These are phyloP conservation scores for Takifugu ocellatus DNA, from an alignment of 2,797 vertebrate species.

Conservation along the genomic window DNA sequence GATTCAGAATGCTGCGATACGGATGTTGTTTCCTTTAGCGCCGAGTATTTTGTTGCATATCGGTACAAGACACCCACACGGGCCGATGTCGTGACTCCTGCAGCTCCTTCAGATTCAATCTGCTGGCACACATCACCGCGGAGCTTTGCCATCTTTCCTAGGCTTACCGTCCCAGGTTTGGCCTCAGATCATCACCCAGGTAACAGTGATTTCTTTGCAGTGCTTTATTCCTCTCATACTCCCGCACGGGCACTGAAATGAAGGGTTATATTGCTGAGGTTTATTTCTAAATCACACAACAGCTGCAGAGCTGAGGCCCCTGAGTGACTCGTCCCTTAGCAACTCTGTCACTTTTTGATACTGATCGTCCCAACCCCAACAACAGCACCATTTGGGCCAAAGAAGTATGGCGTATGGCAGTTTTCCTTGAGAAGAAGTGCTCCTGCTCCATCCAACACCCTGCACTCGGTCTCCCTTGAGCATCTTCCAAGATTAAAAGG, in stretches of 20 bases:
- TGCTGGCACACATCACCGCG: background rate
- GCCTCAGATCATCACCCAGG: slow-evolving; percentile 10
- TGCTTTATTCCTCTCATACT: background rate
- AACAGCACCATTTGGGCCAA: too few relatives aligned
- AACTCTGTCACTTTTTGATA: slow-evolving; percentile 46
- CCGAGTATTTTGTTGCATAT: too few relatives aligned
- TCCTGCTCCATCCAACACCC: slow-evolving; percentile 12
- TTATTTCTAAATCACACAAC: slow-evolving; percentile 22
- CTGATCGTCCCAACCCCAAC: slow-evolving; percentile 17
- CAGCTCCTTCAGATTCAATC: background rate
- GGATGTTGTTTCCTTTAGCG: slow-evolving; percentile 1
- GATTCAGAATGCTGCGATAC: slow-evolving; percentile 3
- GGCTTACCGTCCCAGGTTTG: too few relatives aligned
- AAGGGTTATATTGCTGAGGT: background rate
- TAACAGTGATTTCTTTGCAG: slow-evolving; percentile 1
- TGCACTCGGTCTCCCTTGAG: slow-evolving; percentile 5
- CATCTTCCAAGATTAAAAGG: slow-evolving; percentile 52
- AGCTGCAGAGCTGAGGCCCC: slow-evolving; percentile 11
- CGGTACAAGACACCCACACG: too few relatives aligned
- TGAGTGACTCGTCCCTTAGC: slow-evolving; percentile 23
- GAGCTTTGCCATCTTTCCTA: too few relatives aligned
- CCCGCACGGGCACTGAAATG: slow-evolving; percentile 6
- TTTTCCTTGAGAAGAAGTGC: slow-evolving; percentile 26
- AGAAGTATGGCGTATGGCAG: slow-evolving; percentile 1
- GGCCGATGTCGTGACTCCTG: background rate